Evolutionary conservation across 1,140 invertebrate genomes (phyloP).

Genomic region (Trinorchestia longiramus): DNA sequence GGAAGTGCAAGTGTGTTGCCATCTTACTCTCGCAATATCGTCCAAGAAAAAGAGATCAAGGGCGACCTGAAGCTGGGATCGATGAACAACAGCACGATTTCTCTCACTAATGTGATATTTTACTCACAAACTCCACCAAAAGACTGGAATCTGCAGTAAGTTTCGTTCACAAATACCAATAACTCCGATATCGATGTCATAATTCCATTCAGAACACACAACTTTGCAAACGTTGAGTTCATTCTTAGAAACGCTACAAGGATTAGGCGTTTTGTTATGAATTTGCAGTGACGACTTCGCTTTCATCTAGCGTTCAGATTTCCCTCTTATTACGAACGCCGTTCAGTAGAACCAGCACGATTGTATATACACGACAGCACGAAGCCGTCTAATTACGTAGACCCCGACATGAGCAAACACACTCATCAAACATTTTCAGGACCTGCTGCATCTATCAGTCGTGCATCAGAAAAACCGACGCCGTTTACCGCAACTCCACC

Average conservation of each 20-base stretch:
- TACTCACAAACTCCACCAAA: neutral
- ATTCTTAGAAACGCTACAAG: neutral
- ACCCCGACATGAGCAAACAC: slow-evolving; percentile 52
- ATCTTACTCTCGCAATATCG: neutral
- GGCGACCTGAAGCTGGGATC: neutral
- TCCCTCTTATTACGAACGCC: slow-evolving; percentile 48
- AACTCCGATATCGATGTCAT: neutral
- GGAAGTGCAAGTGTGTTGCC: neutral
- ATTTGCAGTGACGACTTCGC: neutral
- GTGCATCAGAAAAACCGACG: slow-evolving; percentile 27
- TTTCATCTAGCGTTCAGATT: neutral
- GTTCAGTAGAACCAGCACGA: slow-evolving; percentile 38
- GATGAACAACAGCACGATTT: neutral
- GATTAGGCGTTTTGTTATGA: neutral
- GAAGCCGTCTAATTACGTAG: slow-evolving; percentile 42
- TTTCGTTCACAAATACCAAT: neutral
- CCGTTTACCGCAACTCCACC: slow-evolving; percentile 19
- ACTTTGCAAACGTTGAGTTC: neutral
- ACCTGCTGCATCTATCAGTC: slow-evolving; percentile 48
- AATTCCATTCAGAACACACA: neutral
- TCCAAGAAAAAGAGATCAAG: neutral
- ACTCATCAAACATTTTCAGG: slow-evolving; percentile 54
- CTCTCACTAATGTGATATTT: neutral
- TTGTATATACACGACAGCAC: slow-evolving; percentile 46
- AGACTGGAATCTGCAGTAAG: neutral